Percentiles rank a stretch among this genome's conserved stretches.
These are phyloP conservation scores for Bergia puertoricense DNA, from an alignment of 92 coral and sea anemone species.

Conservation along the genomic window DNA sequence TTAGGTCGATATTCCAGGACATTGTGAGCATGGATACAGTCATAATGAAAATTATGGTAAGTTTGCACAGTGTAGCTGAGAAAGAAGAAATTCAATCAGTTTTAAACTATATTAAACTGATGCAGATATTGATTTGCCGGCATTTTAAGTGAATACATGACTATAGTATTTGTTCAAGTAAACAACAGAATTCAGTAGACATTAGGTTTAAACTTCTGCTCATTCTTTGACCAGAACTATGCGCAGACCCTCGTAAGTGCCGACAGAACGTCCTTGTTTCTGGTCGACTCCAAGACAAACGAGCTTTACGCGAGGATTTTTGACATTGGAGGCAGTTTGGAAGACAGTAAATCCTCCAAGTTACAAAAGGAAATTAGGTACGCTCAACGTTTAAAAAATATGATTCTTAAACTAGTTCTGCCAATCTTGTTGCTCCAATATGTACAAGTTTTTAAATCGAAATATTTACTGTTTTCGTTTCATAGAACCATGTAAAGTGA, in stretches of 20 bases:
- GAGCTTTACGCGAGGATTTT: constrained; percentile 98
- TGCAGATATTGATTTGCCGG: not conserved
- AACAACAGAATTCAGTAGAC: too few species aligned
- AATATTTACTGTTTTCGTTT: too few species aligned
- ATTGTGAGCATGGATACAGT: constrained; percentile 99
- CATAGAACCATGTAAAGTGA: too few species aligned
- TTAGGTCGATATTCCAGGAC: constrained; percentile 96
- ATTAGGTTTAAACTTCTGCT: not conserved
- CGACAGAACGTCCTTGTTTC: constrained; percentile 95
- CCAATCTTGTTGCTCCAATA: not conserved
- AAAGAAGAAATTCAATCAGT: not conserved
- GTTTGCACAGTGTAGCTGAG: not conserved
- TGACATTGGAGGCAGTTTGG: constrained; percentile 95
- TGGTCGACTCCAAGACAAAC: constrained; percentile 95
- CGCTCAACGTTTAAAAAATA: not conserved
- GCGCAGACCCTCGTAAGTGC: constrained; percentile 98
- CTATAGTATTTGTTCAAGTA: not conserved
- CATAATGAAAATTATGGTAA: constrained; percentile 98
- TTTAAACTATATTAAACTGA: too few species aligned
- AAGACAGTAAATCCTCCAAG: constrained; percentile 85
- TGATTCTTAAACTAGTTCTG: not conserved
- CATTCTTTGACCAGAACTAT: constrained; percentile 70
- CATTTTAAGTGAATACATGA: not conserved
- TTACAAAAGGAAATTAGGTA: constrained; percentile 98
- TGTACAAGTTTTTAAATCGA: not conserved